A percentile compares a stretch with the other conserved stretches of the same genome.
phyloP scores from a whole-genome alignment of 2,888 invertebrate genomes.

The Oscheius sp. region DNA sequence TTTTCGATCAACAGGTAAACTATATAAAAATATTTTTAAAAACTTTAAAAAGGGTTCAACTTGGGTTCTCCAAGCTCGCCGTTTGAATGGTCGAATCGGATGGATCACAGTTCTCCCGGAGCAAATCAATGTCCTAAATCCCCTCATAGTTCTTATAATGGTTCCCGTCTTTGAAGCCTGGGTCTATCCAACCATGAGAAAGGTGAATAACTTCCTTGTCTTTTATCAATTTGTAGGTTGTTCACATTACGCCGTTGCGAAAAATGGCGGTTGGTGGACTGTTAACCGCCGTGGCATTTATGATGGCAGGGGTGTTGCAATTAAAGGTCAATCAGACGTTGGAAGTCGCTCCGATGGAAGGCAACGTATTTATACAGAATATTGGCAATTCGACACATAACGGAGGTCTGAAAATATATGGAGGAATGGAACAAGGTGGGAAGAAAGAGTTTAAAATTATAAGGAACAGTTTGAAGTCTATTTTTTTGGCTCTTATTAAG shows the following conservation, averaged over 20 bases:
- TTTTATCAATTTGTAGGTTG: conserved; percentile 35
- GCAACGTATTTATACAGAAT: conserved; percentile 43
- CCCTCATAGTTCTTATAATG: conserved; percentile 72
- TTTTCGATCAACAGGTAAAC: conserved; percentile 73
- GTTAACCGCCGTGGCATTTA: conserved; percentile 84
- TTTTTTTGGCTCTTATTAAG: no score
- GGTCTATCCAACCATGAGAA: conserved; percentile 72
- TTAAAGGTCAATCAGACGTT: conserved; percentile 50
- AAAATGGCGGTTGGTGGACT: conserved; percentile 87
- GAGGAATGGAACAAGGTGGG: conserved; percentile 27
- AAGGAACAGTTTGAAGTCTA: no score
- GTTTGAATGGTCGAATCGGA: conserved; percentile 72
- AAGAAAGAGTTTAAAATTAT: not conserved
- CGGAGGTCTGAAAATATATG: conserved; percentile 32
- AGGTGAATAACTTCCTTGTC: conserved; percentile 33
- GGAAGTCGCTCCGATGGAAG: conserved; percentile 41
- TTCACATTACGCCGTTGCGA: conserved; percentile 81
- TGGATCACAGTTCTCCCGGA: conserved; percentile 77
- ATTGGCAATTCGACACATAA: conserved; percentile 46
- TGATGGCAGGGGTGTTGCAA: conserved; percentile 74
- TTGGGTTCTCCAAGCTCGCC: conserved; percentile 71
- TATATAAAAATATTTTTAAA: not conserved
- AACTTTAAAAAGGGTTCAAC: conserved; percentile 58
- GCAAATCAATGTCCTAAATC: conserved; percentile 85
- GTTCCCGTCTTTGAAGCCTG: conserved; percentile 73